These are phyloP conservation scores for Cecropterus lyciades DNA, from an alignment of 1,140 invertebrate genomes.

Conservation along the genomic window DNA sequence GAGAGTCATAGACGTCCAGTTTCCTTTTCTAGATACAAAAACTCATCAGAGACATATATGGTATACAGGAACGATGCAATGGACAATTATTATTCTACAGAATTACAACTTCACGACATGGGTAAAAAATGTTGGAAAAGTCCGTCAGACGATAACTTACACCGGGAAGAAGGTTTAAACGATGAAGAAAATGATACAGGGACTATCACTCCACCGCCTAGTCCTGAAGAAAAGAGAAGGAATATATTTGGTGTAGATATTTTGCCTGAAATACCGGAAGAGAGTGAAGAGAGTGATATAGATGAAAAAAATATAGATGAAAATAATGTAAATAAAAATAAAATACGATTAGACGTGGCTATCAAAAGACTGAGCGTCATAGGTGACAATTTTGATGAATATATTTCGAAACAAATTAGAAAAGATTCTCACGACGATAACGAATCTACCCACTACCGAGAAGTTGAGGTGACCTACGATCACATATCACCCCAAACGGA, in stretches of 20 bases:
- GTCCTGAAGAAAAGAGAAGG: constrained; percentile 73
- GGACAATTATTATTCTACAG: constrained; percentile 58
- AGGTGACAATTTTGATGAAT: constrained; percentile 79
- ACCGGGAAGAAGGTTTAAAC: constrained; percentile 52
- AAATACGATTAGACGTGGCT: constrained; percentile 64
- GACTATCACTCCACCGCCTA: constrained; percentile 75
- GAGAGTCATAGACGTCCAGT: constrained; percentile 52
- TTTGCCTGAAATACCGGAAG: constrained; percentile 81
- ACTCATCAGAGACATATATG: constrained; percentile 69
- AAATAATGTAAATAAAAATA: constrained; percentile 51
- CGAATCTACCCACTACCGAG: constrained; percentile 58
- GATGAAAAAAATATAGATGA: constrained; percentile 49
- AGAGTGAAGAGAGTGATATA: constrained; percentile 72
- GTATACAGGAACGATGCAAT: constrained; percentile 65
- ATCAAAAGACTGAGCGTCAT: constrained; percentile 81
- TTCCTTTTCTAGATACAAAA: constrained; percentile 66
- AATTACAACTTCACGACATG: constrained; percentile 74
- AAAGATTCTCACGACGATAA: constrained; percentile 62
- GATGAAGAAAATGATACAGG: constrained; percentile 51
- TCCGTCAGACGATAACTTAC: constrained; percentile 76
- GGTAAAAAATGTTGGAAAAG: constrained; percentile 79
- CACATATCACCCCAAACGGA: constrained; percentile 71
- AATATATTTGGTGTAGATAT: constrained; percentile 79
- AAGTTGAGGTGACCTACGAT: constrained; percentile 73
- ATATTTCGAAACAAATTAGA: constrained; percentile 71